Base-by-base conservation (phyloP, 2,888 invertebrate species). In the Thereva unica region DNA sequence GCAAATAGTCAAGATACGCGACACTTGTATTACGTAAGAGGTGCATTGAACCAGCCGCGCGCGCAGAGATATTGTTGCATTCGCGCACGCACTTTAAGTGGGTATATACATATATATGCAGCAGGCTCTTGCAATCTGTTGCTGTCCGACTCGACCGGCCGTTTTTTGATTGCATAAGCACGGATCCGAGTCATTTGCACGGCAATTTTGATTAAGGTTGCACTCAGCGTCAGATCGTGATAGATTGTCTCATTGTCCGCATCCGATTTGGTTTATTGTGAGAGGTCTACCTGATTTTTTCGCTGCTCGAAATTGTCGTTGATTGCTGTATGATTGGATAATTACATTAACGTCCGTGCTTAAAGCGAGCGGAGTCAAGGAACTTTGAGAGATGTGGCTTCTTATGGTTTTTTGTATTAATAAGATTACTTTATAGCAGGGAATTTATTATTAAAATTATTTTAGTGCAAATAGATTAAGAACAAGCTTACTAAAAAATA, bases 141-240 rank as follows among this genome's bases (percentile, higher is more conserved):
- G 61, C 50, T 35, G 61, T 50, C 61, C 50, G 61, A 61, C 61
- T 50, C 50, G 61, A 61, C 61, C 61, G 61, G 61, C 61, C 61
- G 23, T 23, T 23, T 61, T 61, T 61, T 50, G 61, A 61, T 61
- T 61, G 23, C 61, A 61, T 61, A 61, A 61, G 61, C 61, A 40
- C 50, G 61, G 50, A 61, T 61, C 50, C 50, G 6, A 59, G 50
- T 50, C 49, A 61, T 61, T 61, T 61, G 50, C 61, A 61, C 61
- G 61, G 61, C 42, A 61, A 50, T 61, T 61, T 61, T 61, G 61
- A 61, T 61, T 61, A 61, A 61, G 50, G 50, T 61, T 50, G 61
- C 61, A 41, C 50, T 41, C 41, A 45, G 61, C 61, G 50, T 50
- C 50, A 23, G 50, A 40, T 37, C 50, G 41, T 50, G 61, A 61